Conservation (phyloP, 2,888 invertebrate species). For the Andrena haemorrhoa region DNA sequence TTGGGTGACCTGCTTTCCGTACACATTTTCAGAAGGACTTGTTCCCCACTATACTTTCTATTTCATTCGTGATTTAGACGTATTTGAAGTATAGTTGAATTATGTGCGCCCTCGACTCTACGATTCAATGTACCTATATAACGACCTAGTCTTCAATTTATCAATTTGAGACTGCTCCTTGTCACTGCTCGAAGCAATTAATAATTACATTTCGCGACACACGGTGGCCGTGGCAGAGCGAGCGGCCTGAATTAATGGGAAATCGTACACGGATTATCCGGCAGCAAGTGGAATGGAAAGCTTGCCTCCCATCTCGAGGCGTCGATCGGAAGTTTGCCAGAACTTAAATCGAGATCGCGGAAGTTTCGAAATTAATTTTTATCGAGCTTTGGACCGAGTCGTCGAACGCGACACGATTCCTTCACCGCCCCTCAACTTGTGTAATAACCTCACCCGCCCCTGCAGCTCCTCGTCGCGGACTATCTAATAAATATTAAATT, state of each 20-base stretch:
- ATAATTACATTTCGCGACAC: not conserved
- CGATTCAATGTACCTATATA: no score
- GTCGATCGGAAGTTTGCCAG: constrained; percentile 67
- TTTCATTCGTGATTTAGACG: no score
- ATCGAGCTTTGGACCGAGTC: constrained; percentile 75
- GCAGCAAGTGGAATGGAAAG: constrained; percentile 40
- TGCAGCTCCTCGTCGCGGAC: constrained; percentile 61
- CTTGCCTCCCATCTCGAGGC: constrained; percentile 36
- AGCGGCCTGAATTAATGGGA: constrained; percentile 46
- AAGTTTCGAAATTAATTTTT: constrained; percentile 77
- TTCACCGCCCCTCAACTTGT: constrained; percentile 64
- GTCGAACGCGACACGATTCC: constrained; percentile 71
- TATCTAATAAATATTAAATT: constrained; percentile 74
- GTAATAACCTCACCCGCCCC: constrained; percentile 67
- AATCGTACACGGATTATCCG: constrained; percentile 43
- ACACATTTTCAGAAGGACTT: no score
- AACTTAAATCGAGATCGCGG: constrained; percentile 75
- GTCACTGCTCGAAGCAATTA: not conserved
- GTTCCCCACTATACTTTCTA: no score
- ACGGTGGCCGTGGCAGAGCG: not conserved
- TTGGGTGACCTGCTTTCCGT: no score
- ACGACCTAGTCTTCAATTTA: not conserved
- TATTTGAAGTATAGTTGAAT: no score
- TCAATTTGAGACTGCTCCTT: not conserved
- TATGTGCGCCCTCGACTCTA: no score